Evolutionary conservation across 2,888 invertebrate genomes (phyloP).

Genomic region (Synergus gifuensis): DNA sequence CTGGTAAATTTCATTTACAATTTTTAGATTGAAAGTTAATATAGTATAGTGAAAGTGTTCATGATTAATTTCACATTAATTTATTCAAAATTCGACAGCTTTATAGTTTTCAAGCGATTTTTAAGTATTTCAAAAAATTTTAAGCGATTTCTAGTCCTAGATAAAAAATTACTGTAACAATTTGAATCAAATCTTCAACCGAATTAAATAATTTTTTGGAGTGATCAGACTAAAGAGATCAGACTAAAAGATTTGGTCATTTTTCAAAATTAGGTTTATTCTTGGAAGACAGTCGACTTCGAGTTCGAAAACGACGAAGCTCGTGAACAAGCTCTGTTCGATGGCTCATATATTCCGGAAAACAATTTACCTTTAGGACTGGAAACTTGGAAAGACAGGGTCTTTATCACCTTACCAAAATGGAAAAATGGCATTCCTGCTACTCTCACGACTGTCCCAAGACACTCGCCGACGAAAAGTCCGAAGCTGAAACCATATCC

Average conservation of each 20-base stretch:
- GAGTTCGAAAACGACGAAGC: constrained; percentile 82
- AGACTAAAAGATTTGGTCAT: constrained; percentile 44
- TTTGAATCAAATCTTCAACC: too few relatives aligned
- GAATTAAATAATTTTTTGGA: too few relatives aligned
- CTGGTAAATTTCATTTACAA: constrained; percentile 60
- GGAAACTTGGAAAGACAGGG: constrained; percentile 83
- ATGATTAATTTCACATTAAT: too few relatives aligned
- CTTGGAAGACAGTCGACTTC: constrained; percentile 88
- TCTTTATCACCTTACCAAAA: constrained; percentile 88
- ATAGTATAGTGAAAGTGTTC: too few relatives aligned
- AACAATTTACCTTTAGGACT: constrained; percentile 88
- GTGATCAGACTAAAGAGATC: background rate
- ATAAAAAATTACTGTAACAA: too few relatives aligned
- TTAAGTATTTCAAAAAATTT: too few relatives aligned
- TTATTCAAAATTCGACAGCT: too few relatives aligned
- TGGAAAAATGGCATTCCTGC: constrained; percentile 88
- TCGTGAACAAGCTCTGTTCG: constrained; percentile 81
- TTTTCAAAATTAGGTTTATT: constrained; percentile 79
- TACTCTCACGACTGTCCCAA: constrained; percentile 84
- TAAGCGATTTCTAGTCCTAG: too few relatives aligned
- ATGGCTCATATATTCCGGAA: constrained; percentile 83
- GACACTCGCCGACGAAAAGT: constrained; percentile 79
- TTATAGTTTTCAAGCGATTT: too few relatives aligned
- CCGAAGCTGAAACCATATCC: constrained; percentile 88
- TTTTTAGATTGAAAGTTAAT: background rate